Base-by-base conservation (phyloP, 2,113 vertebrate genomes). In the Alligator mississippiensis region DNA sequence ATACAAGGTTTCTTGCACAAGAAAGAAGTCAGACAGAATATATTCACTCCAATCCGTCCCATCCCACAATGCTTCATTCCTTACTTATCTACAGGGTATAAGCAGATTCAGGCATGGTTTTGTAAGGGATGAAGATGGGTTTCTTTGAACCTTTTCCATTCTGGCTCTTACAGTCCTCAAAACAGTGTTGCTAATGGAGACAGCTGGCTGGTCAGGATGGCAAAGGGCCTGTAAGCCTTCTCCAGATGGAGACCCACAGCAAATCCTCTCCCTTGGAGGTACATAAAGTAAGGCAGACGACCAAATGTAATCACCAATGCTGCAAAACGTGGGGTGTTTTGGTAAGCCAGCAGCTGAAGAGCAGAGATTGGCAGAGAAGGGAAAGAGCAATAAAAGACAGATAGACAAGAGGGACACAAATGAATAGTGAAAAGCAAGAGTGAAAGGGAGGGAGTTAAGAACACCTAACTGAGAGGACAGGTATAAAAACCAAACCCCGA, bases 131-230 rank as follows among this genome's bases (percentile, higher is more conserved):
- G 10, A 2, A 16, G 25, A 74, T 25, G 66, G 28, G 11, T 76
- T 91, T 90, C 66, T 85, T 84, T 59, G 59, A 60, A 62, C 15
- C 17, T 59, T 87, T 64, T 11, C 68, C 28, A 5, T 9, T 57
- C 78, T 66, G 24, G 34, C 21, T 34, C 17, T 84, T 62, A n/a
- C 6, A 13, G 82, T 58, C n/a, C 86, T 80, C 64, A 13, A 62
- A 90, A 88, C 28, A 27, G 30, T 66, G 61, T 24, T 64, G 59
- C 76, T 38, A 61, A 27, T 11, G 60, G 68, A 60, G 60, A 16
- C 0, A 0, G 24, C 14, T 82, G 9, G 64, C 58, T 80, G 85
- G 58, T 22, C 58, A 62, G 54, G 21, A 30, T 0, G 0, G 21
- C 47, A 87, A 78, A 60, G 21, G 0, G 1, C 54, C 13, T 10